These are phyloP conservation scores for Zaprionus capensis DNA, from an alignment of 1,140 invertebrate species.

Conservation along the genomic window DNA sequence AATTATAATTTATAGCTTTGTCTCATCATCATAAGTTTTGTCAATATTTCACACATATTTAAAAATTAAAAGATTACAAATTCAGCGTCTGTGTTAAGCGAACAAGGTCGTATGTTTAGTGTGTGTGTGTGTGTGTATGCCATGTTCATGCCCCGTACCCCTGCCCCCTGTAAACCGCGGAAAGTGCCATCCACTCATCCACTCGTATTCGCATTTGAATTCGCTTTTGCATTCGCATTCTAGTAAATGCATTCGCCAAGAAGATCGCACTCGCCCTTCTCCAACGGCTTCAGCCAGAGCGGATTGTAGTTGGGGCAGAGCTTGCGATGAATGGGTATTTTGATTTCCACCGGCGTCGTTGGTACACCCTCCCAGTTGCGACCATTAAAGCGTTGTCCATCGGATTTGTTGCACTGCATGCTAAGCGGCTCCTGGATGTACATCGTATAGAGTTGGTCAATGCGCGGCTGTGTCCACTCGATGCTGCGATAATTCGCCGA, in stretches of 20 bases:
- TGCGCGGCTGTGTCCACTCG: constrained; percentile 92
- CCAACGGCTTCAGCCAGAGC: constrained; percentile 79
- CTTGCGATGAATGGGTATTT: constrained; percentile 81
- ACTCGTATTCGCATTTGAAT: neutral
- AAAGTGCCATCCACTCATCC: constrained; percentile 21
- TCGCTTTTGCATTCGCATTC: constrained; percentile 13
- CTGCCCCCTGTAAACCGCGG: constrained; percentile 3
- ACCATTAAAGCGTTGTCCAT: constrained; percentile 90
- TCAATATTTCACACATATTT: no score
- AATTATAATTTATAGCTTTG: no score
- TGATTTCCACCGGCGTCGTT: constrained; percentile 77
- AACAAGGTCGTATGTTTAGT: neutral
- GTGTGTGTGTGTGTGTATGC: constrained; percentile 20
- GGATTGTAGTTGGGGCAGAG: constrained; percentile 84
- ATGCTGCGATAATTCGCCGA: constrained; percentile 93
- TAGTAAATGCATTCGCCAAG: constrained; percentile 84
- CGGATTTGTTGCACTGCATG: constrained; percentile 97
- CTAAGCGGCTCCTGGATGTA: constrained; percentile 95
- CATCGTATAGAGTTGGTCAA: constrained; percentile 89
- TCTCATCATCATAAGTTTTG: no score
- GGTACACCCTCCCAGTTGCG: constrained; percentile 78
- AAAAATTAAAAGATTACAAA: neutral
- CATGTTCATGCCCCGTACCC: constrained; percentile 44
- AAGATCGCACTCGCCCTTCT: constrained; percentile 82
- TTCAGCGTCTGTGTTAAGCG: neutral